A percentile compares a stretch with the other conserved stretches of the same genome.
phyloP scores from a whole-genome alignment of 2,113 vertebrate genomes.

The Phaethornis superciliosus region DNA sequence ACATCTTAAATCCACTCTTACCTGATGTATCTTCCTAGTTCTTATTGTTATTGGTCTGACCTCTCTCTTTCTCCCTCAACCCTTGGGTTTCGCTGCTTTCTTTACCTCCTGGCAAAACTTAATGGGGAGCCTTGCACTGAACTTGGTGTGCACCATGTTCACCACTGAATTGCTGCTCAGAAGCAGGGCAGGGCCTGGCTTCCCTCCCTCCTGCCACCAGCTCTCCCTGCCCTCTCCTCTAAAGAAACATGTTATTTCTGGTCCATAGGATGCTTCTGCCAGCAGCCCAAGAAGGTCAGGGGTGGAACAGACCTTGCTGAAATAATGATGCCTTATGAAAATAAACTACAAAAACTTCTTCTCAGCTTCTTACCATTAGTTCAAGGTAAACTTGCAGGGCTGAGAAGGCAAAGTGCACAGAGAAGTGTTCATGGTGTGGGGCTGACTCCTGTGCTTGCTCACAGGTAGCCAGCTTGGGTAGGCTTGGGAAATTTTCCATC shows the following conservation, averaged over 20 bases:
- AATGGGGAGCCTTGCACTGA: background rate
- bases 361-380: background rate
- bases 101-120: background rate
- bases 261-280: background rate
- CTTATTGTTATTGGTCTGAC: background rate
- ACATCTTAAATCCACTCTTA: background rate
- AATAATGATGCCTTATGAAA: accelerated
- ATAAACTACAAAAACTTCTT: background rate
- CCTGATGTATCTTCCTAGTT: background rate
- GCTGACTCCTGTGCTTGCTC: slow-evolving; percentile 3
- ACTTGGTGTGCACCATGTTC: background rate
- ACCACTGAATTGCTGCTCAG: background rate
- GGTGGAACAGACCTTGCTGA: background rate
- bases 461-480: background rate
- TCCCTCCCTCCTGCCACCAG: background rate
- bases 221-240: background rate
- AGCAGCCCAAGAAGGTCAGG: background rate
- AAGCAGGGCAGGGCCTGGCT: background rate
- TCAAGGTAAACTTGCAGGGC: background rate
- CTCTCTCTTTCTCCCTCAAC: background rate
- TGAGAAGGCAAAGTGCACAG: background rate
- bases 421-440: accelerated
- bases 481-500: background rate
- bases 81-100: background rate
- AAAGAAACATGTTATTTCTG: background rate